phyloP scores from a whole-genome alignment of 1,140 invertebrate species.

The Meloidogyne exigua region DNA sequence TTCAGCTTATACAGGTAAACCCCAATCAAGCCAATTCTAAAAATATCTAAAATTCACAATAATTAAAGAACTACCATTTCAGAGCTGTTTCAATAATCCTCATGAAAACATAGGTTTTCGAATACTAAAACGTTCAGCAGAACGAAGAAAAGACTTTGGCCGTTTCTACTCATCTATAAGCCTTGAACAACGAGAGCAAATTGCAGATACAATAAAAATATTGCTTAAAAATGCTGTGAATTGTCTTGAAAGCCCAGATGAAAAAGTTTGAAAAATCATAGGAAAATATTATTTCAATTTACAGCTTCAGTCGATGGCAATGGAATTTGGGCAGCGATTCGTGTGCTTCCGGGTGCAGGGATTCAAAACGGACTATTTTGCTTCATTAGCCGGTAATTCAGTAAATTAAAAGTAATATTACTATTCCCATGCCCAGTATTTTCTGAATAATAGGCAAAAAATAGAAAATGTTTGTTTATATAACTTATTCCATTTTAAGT shows the following conservation, averaged over 20 bases:
- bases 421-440: too few relatives aligned
- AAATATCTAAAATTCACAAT: neutral
- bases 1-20: constrained; percentile 56
- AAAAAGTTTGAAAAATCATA: constrained; percentile 30
- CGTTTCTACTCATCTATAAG: constrained; percentile 47
- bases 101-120: constrained; percentile 52
- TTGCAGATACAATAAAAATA: constrained; percentile 55
- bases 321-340: constrained; percentile 51
- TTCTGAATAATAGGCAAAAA: too few relatives aligned
- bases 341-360: constrained; percentile 46
- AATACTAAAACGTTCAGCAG: constrained; percentile 57
- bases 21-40: neutral
- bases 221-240: constrained; percentile 56
- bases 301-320: constrained; percentile 48
- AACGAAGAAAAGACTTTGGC: constrained; percentile 50
- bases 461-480: too few relatives aligned
- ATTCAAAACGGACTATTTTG: constrained; percentile 62
- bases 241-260: constrained; percentile 58
- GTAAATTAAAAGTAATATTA: too few relatives aligned
- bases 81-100: constrained; percentile 62
- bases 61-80: constrained; percentile 19
- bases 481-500: too few relatives aligned
- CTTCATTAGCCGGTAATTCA: constrained; percentile 38
- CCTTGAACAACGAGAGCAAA: constrained; percentile 49
- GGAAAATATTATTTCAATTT: constrained; percentile 21